A percentile compares a stretch with the other conserved stretches of the same genome.
These are phyloP conservation scores for Epinephelus coioides DNA, from an alignment of 2,797 vertebrate genomes.

Conservation along the genomic window DNA sequence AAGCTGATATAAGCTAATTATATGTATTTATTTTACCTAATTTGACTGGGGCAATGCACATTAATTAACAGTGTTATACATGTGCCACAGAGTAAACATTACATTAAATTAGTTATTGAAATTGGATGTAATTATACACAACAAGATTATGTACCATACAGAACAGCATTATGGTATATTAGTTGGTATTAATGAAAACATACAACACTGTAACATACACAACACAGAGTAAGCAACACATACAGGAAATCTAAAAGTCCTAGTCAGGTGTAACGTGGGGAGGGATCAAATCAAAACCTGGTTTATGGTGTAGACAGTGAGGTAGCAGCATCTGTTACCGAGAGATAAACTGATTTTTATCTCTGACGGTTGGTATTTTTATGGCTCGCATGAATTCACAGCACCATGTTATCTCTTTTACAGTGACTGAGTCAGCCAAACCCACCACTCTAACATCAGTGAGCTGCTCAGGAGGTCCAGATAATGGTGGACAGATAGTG, in stretches of 20 bases:
- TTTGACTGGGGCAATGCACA: neutral
- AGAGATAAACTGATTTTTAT: constrained; percentile 35
- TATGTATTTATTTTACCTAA: neutral
- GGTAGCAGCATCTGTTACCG: neutral
- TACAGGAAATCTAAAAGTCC: neutral
- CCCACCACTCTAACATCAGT: neutral
- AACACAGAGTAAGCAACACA: neutral
- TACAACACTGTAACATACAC: too few relatives aligned
- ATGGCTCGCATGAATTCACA: constrained; percentile 11
- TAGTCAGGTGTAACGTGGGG: neutral
- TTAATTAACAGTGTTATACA: neutral
- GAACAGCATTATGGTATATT: neutral
- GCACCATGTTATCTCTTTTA: constrained; percentile 30
- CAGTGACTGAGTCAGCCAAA: constrained; percentile 48
- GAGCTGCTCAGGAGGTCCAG: neutral
- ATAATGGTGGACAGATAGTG: constrained; percentile 9
- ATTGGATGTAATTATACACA: neutral
- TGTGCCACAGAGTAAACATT: neutral
- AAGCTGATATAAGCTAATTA: neutral
- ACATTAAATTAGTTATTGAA: neutral
- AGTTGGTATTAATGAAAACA: neutral
- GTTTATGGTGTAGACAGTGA: neutral
- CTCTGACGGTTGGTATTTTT: constrained; percentile 1
- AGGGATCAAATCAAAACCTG: neutral
- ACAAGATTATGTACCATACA: neutral